These are phyloP conservation scores for Bryconaethiops microstoma DNA, from an alignment of 2,797 vertebrate species.

Conservation along the genomic window DNA sequence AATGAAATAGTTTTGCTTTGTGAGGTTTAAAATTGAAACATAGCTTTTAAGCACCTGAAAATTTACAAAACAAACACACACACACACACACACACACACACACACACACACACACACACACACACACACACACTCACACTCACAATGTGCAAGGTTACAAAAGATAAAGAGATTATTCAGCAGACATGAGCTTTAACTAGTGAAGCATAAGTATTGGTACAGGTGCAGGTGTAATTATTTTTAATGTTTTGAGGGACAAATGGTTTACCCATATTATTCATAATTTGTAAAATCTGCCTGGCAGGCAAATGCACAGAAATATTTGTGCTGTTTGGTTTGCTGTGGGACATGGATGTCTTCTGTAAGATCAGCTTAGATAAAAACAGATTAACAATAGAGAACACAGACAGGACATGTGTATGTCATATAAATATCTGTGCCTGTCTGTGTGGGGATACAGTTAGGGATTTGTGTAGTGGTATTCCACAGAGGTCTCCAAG, in stretches of 20 bases:
- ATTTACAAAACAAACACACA: too few species aligned
- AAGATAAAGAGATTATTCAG: too few species aligned
- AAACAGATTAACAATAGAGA: constrained; percentile 15
- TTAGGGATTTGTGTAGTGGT: constrained; percentile 32
- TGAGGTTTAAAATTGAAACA: too few species aligned
- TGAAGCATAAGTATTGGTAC: too few species aligned
- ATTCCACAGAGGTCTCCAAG: constrained; percentile 30
- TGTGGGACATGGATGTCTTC: not conserved
- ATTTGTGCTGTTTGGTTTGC: not conserved
- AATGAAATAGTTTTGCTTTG: too few species aligned
- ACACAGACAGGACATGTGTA: constrained; percentile 25
- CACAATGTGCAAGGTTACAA: too few species aligned
- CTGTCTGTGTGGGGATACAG: constrained; percentile 3
- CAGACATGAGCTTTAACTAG: too few species aligned
- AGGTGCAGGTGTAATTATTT: not conserved
- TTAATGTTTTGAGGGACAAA: not conserved
- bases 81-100: too few species aligned
- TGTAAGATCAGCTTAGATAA: not conserved
- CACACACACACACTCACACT: too few species aligned
- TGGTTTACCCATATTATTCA: not conserved
- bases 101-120: too few species aligned
- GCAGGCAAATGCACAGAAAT: not conserved
- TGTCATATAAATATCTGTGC: constrained; percentile 39
- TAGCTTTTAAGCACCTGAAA: too few species aligned
- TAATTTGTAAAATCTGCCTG: not conserved